A percentile compares a stretch with the other conserved stretches of the same genome.
phyloP scores from a whole-genome alignment of 2,888 invertebrate genomes.

The Charanyca ferruginea region DNA sequence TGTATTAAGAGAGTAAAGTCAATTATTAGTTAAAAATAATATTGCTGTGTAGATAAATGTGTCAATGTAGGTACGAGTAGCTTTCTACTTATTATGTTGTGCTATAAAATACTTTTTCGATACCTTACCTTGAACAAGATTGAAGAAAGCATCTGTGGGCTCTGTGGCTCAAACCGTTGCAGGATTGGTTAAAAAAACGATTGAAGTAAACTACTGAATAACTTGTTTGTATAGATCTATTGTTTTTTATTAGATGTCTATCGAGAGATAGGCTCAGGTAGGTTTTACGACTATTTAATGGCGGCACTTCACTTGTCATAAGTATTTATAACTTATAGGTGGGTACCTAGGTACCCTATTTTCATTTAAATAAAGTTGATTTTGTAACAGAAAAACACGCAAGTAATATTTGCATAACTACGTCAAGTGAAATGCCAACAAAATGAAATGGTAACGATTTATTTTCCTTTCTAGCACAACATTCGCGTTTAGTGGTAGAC shows the following conservation, averaged over 20 bases:
- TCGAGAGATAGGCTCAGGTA: too few relatives aligned
- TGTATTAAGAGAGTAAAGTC: constrained; percentile 62
- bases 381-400: background rate
- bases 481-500: constrained; percentile 26
- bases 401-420: too few relatives aligned
- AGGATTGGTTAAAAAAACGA: too few relatives aligned
- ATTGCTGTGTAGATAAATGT: constrained; percentile 36
- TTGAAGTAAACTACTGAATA: too few relatives aligned
- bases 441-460: background rate
- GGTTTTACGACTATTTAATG: too few relatives aligned
- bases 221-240: too few relatives aligned
- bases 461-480: constrained; percentile 43
- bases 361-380: background rate
- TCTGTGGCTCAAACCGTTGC: too few relatives aligned
- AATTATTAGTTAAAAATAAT: constrained; percentile 66
- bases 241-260: too few relatives aligned
- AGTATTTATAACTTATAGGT: background rate
- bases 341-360: background rate
- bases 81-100: constrained; percentile 33
- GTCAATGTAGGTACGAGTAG: constrained; percentile 1
- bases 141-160: too few relatives aligned
- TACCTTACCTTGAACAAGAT: too few relatives aligned
- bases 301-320: too few relatives aligned
- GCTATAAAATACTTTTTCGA: constrained; percentile 20
- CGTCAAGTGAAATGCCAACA: background rate